Base-by-base conservation (phyloP, 2,113 vertebrate genomes). In the Plecotus auritus region DNA sequence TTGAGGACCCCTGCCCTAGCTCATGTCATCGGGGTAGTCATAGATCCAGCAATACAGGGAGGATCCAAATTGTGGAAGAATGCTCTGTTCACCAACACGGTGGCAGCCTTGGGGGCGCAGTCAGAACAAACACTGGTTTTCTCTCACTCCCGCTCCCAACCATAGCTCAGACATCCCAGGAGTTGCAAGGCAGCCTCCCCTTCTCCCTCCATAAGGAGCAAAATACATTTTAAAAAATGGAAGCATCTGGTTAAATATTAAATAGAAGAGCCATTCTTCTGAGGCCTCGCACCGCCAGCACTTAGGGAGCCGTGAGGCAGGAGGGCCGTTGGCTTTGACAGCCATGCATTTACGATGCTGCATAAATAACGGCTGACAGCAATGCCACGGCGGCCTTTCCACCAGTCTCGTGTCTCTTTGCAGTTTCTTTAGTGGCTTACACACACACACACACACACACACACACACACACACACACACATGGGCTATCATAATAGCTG, bases 211-310 rank as follows among this genome's bases (percentile, higher is more conserved):
- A n/a, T 49, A 61, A 95, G 87, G 28, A 96, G 87, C 70, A 73
- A 91, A 76, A 35, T 40, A 11, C 70, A 76, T 86, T 94, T 93
- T 96, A 74, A 95, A 96, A 97, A 93, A 87, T 95, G 96, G 88
- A 95, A 91, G 97, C 95, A 81, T 95, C 95, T 95, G 94, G 92
- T 97, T 97, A 95, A 97, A 96, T 96, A 96, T 95, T 95, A 95
- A 97, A 92, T 40, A 93, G 94, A n/a, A 82, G 87, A 82, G 47
- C 77, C 93, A 74, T 90, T 94, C 94, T 95, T 91, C 90, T 32
- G 94, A 96, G 64, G 82, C 61, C 91, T 95, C 2, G 5, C 67
- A 37, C 42, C 20, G 66, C 80, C 69, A 87, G 94, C 83, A 90
- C 74, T 88, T 95, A 95, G 90, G 93, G 77, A 95, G 94, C 94